Base-by-base conservation (phyloP, 1,140 invertebrate species). In the Pseudomyrmex dendroicus region DNA sequence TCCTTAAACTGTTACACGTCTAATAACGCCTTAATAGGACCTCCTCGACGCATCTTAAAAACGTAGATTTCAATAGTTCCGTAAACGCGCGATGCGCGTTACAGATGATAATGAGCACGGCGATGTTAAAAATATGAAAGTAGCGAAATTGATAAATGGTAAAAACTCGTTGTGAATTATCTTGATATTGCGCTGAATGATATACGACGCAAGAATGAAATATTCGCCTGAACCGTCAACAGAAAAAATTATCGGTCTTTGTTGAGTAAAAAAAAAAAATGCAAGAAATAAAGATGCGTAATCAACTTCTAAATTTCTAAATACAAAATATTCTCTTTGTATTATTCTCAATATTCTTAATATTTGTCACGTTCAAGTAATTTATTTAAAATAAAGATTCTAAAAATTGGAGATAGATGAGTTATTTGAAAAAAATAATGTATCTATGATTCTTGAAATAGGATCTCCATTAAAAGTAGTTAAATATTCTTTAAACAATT, bases 71-170 rank as follows among this genome's bases (percentile, higher is more conserved):
- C 50, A 70, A 15, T 59, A 35, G 44, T 59, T 70, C 15, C 7
- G 12, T 59, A 70, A 70, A 80, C 50, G 48, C 62, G 22, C 35
- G 35, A 5, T 7, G 20, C 56, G 20, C 22, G 44, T 70, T 35
- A 61, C 44, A 70, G n/a, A 44, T 70, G 54, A 35, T 35, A 59
- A 70, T 59, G 56, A 68, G 25, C 50, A 59, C 10, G 44, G 15
- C 17, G 20, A 35, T 46, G 57, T 52, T 74, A 87, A 84, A 87
- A 87, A 73, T 87, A 68, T 50, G 13, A 57, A 17, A 12, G 44
- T 76, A 35, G 73, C 61, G 63, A 68, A 73, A 87, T 84, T 86
- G 80, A 86, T 13, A 61, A 78, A 72, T 66, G 74, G 66, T 86
- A 83, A 76, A 86, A 86, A 59, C 56, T 46, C 61, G 25, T 22